phyloP scores from a whole-genome alignment of 1,140 invertebrate genomes.

The Aphelenchoides avenae region DNA sequence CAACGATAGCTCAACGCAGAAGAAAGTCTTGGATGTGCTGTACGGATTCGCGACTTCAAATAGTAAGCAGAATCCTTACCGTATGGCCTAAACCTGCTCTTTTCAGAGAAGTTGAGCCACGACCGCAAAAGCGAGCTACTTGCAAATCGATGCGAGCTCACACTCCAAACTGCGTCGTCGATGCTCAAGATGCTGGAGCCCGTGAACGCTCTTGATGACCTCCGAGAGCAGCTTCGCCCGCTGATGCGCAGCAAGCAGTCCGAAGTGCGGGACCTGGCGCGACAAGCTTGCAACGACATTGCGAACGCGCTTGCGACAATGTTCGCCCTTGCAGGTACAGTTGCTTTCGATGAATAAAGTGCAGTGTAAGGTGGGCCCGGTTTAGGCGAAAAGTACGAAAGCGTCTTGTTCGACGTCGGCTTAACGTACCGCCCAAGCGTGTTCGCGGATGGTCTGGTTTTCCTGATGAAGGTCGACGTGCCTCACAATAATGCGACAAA shows the following conservation, averaged over 20 bases:
- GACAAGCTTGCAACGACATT: conserved; percentile 8
- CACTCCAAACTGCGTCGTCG: conserved; percentile 8
- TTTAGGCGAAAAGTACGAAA: too few relatives aligned
- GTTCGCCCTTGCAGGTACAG: conserved; percentile 7
- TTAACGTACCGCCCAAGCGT: conserved; percentile 4
- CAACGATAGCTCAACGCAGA: conserved; percentile 1
- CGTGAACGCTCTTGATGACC: conserved; percentile 8
- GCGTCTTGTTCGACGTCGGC: conserved; percentile 11
- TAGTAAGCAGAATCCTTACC: conserved; percentile 1
- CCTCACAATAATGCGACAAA: conserved; percentile 1
- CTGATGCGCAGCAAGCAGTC: conserved; percentile 3
- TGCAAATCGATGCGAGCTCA: not conserved
- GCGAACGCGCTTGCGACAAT: conserved; percentile 1
- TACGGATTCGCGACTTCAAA: conserved; percentile 1
- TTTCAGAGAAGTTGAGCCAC: not conserved
- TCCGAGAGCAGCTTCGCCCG: conserved; percentile 3
- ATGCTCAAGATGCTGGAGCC: conserved; percentile 8
- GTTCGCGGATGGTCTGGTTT: conserved; percentile 2
- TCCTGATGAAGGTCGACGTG: not conserved
- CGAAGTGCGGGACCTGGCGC: conserved; percentile 2
- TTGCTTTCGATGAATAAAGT: too few relatives aligned
- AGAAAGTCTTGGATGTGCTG: conserved; percentile 12
- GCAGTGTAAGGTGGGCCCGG: too few relatives aligned
- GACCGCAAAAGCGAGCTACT: conserved; percentile 4
- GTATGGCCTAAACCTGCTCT: not conserved